Evolutionary conservation across 1,140 invertebrate genomes (phyloP).

Genomic region (Lucilia cuprina): DNA sequence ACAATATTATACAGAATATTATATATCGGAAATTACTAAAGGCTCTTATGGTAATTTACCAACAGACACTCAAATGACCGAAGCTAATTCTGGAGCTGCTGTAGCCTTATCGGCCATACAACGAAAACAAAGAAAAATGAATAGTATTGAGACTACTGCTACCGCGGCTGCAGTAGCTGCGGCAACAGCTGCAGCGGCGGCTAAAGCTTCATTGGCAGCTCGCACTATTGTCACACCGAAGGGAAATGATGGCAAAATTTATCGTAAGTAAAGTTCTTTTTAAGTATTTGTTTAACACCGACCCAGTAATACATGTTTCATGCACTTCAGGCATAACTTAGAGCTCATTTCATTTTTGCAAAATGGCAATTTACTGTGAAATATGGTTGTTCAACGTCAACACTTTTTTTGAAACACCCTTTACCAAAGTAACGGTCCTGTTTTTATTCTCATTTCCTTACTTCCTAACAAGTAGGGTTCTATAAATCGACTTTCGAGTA

Average conservation of each 20-base stretch:
- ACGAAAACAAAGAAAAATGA: conserved; percentile 61
- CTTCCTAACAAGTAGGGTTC: no score
- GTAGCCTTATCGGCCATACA: conserved; percentile 86
- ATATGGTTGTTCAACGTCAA: no score
- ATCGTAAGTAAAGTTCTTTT: conserved; percentile 65
- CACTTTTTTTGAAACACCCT: no score
- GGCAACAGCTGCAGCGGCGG: conserved; percentile 51
- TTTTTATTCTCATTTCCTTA: no score
- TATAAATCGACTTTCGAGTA: no score
- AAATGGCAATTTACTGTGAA: no score
- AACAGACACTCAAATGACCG: conserved; percentile 63
- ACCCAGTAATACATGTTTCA: no score
- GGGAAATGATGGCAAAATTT: conserved; percentile 72
- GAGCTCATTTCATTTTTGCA: no score
- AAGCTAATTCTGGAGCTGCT: conserved; percentile 85
- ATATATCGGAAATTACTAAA: conserved; percentile 74
- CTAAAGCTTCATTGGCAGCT: conserved; percentile 50
- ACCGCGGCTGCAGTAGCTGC: conserved; percentile 56
- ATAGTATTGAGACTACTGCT: conserved; percentile 51
- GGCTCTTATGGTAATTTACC: conserved; percentile 64
- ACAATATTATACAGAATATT: conserved; percentile 84
- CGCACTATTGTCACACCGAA: conserved; percentile 61
- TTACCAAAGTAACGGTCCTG: no score
- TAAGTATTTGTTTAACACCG: no score
- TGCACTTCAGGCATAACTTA: no score